Evolutionary conservation across 1,140 invertebrate species (phyloP), one percentile per base, ranked within the genome.

Genomic region (Pogonomyrmex californicus): DNA sequence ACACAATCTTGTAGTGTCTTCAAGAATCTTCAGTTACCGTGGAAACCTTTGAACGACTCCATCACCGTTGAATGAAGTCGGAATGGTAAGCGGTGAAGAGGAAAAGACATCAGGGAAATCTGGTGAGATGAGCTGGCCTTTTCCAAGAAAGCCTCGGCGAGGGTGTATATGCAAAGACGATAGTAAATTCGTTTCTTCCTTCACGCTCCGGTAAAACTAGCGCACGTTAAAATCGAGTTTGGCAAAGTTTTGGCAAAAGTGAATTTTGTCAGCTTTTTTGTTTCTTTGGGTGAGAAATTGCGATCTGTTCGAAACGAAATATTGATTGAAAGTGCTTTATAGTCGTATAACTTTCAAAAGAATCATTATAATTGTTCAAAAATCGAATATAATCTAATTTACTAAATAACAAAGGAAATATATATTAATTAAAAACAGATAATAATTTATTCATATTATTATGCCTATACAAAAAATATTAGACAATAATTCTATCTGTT

Each of bases 71-170:
- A 86, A 78, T 82, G 66, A 73, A 78, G 87, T 75, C 75, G 71
- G 85, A 90, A 86, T 76, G 77, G 77, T 79, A 87, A 82, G 65
- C 65, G 82, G 87, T 75, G 70, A 76, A 88, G 77, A 90, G 88
- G 88, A 91, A 68, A 76, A 92, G 91, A 92, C 92, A 93, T 93
- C 91, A 92, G 90, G 92, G 91, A 93, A 92, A 93, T 94, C 93
- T 93, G 89, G 90, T 88, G 73, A 86, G 90, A 93, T 90, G 91
- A 93, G 89, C 90, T 92, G 85, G 87, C 68, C 86, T 78, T 86
- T 85, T 49, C 44, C 23, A 33, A 79, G 75, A 76, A 78, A 85
- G 73, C 49, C 41, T 79, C 58, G 60, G 33, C 83, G 33, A 85
- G 73, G 60, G 62, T 85, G 83, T 77, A 63, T 85, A 85, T 76